Percentiles rank a stretch among this genome's conserved stretches.
phyloP scores from a whole-genome alignment of 2,797 vertebrate species.

The Melopsittacus undulatus region DNA sequence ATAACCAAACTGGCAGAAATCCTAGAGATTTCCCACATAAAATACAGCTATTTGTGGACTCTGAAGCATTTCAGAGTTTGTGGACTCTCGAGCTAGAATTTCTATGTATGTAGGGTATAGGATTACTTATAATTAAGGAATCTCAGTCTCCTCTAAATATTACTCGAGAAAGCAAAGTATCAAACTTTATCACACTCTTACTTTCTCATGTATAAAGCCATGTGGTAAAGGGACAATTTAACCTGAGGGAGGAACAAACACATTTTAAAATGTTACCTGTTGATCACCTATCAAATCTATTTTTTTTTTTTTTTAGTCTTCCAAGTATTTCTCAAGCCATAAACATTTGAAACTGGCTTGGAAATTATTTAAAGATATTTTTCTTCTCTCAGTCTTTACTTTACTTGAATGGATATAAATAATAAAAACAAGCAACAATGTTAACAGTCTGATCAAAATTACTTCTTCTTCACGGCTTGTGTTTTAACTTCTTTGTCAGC shows the following conservation, averaged over 20 bases:
- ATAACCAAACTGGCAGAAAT: not conserved
- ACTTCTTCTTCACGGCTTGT: not conserved
- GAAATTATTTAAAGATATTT: not conserved
- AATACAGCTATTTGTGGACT: not conserved
- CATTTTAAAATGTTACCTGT: not conserved
- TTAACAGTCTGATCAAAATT: not conserved
- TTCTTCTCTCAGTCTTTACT: not conserved
- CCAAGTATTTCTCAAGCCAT: not conserved
- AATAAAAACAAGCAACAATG: not conserved
- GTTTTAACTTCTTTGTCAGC: not conserved
- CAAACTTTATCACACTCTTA: not conserved
- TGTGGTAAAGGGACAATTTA: not conserved
- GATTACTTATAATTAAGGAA: not conserved
- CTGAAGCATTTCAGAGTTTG: not conserved
- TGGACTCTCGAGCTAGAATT: not conserved
- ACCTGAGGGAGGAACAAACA: not conserved
- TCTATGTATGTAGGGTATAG: not conserved
- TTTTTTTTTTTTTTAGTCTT: not conserved
- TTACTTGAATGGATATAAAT: not conserved
- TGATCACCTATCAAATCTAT: not conserved
- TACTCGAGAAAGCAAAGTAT: not conserved
- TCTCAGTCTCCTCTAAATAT: not conserved
- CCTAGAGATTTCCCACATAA: not conserved
- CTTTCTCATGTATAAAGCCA: not conserved
- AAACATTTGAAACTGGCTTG: not conserved